Evolutionary conservation across 2,888 invertebrate genomes (phyloP).

Genomic region (Penaeus monodon): DNA sequence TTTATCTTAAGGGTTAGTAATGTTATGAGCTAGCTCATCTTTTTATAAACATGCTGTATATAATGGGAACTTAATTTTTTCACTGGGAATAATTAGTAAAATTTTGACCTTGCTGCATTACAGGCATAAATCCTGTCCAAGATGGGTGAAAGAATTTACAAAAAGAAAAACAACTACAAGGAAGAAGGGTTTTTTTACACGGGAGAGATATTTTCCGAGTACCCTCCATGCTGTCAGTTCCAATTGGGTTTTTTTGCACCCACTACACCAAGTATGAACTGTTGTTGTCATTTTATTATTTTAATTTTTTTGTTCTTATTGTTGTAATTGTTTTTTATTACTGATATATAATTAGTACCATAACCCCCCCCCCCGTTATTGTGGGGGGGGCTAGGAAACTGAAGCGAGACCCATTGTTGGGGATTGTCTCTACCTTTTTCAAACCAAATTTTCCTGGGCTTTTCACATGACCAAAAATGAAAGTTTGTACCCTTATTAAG

Average conservation of each 20-base stretch:
- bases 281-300: too few species aligned
- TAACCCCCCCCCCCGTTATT: too few species aligned
- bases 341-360: too few species aligned
- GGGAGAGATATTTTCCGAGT: slow-evolving; percentile 44
- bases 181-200: slow-evolving; percentile 49
- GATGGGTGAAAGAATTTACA: slow-evolving; percentile 56
- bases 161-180: slow-evolving; percentile 57
- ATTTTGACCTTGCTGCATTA: neutral
- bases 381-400: too few species aligned
- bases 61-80: neutral
- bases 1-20: slow-evolving; percentile 51
- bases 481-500: too few species aligned
- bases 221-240: slow-evolving; percentile 44
- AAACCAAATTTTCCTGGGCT: too few species aligned
- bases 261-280: slow-evolving; percentile 40
- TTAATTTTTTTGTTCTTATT: too few species aligned
- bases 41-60: neutral
- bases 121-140: slow-evolving; percentile 61
- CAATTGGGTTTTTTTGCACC: slow-evolving; percentile 53
- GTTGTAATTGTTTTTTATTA: too few species aligned
- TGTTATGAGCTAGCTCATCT: neutral
- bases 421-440: too few species aligned
- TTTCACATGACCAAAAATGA: too few species aligned
- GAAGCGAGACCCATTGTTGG: too few species aligned
- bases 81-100: neutral